Evolutionary conservation across 2,113 vertebrate species (phyloP).

Genomic region (Mastomys coucha): DNA sequence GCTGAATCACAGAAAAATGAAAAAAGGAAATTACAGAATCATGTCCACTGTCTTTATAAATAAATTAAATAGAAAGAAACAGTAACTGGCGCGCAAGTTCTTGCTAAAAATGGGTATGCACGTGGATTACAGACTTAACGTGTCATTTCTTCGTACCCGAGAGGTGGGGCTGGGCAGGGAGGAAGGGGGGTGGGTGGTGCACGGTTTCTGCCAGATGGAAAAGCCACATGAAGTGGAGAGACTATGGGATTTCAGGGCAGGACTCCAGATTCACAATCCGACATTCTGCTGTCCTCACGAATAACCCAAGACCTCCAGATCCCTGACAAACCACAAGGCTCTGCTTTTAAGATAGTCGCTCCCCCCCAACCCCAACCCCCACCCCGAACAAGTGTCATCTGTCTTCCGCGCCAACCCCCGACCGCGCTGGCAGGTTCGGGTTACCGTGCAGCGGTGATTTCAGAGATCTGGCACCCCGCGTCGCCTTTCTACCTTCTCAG

Average conservation of each 20-base stretch:
- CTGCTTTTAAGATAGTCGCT: not conserved
- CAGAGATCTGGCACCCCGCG: not conserved
- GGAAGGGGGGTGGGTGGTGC: not conserved
- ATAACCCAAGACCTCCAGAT: not conserved
- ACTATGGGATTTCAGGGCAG: not conserved
- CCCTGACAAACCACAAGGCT: not conserved
- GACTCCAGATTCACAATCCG: not conserved
- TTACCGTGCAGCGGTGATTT: not conserved
- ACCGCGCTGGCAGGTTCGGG: not conserved
- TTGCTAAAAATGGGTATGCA: conserved; percentile 54
- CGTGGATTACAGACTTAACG: conserved; percentile 5
- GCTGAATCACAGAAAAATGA: conserved; percentile 5
- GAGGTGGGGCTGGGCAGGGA: conserved; percentile 60
- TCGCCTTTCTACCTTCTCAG: not conserved
- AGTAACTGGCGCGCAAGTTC: conserved; percentile 45
- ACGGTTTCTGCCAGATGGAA: conserved; percentile 46
- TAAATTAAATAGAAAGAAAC: not conserved
- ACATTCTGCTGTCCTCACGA: not conserved
- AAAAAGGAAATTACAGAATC: not conserved
- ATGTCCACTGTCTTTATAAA: not conserved
- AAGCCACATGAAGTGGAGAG: conserved; percentile 53
- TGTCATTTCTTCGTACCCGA: conserved; percentile 60
- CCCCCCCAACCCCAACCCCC: not conserved
- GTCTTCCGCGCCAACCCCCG: not conserved
- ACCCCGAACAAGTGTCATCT: conserved; percentile 59